Conservation (phyloP, 2,888 invertebrate species). For the Uropetala carovei region DNA sequence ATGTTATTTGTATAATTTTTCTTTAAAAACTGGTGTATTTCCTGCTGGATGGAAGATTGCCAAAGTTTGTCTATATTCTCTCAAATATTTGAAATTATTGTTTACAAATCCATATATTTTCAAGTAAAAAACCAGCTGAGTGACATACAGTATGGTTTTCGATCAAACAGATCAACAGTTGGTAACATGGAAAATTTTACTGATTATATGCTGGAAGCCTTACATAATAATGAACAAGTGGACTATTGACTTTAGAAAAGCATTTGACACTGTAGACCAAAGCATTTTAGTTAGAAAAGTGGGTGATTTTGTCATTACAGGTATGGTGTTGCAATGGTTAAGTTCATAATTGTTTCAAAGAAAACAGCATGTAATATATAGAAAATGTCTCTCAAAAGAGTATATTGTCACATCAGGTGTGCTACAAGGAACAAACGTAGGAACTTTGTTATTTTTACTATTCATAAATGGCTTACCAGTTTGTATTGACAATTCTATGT, state of each 20-base stretch:
- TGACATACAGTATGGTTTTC: not conserved
- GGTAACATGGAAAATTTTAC: not conserved
- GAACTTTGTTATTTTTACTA: not conserved
- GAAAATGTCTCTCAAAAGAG: not conserved
- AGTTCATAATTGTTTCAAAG: not conserved
- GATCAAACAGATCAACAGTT: not conserved
- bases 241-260: not conserved
- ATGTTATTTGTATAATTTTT: constrained; percentile 12
- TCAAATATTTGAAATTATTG: not conserved
- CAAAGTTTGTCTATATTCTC: not conserved
- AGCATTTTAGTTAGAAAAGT: not conserved
- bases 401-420: not conserved
- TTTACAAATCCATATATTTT: not conserved
- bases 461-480: not conserved
- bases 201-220: not conserved
- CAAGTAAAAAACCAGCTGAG: not conserved
- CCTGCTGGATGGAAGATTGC: not conserved
- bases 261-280: not conserved
- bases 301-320: not conserved
- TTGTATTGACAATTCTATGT: not conserved
- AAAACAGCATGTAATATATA: not conserved
- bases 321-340: not conserved
- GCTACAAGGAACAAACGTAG: not conserved
- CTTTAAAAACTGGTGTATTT: not conserved
- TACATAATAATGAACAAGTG: not conserved